Evolutionary conservation across 2,113 vertebrate genomes (phyloP).

Genomic region (Promerops cafer): DNA sequence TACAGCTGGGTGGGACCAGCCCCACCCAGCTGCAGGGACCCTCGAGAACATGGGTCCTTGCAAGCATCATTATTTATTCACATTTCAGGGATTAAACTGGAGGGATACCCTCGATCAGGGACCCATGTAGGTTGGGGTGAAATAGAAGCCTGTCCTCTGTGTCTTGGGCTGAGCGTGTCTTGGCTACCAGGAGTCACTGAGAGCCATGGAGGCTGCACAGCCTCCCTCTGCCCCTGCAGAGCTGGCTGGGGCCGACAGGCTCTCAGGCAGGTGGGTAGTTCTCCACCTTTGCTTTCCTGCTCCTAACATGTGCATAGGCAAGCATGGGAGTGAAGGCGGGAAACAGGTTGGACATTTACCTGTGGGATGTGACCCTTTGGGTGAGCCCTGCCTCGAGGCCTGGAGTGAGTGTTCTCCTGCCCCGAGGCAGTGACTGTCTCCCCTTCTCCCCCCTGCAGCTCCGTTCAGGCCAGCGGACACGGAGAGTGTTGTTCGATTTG

Average conservation of each 20-base stretch:
- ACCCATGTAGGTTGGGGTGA: not conserved
- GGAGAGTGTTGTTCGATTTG: constrained; percentile 83
- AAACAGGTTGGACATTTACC: not conserved
- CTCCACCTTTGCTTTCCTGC: not conserved
- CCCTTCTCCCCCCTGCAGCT: constrained; percentile 69
- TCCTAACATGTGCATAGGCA: not conserved
- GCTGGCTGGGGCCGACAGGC: not conserved
- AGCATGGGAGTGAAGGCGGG: not conserved
- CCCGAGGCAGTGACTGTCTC: not conserved
- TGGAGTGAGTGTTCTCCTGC: not conserved
- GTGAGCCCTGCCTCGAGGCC: not conserved
- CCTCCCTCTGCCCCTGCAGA: not conserved
- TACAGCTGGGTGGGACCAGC: not conserved
- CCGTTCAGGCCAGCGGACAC: constrained; percentile 90
- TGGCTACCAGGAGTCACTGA: not conserved
- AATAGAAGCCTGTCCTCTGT: not conserved
- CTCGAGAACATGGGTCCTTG: not conserved
- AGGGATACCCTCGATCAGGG: not conserved
- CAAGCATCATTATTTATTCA: not conserved
- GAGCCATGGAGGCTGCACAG: not conserved
- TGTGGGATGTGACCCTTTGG: not conserved
- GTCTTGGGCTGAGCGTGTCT: not conserved
- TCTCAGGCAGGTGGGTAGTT: not conserved
- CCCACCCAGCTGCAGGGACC: not conserved
- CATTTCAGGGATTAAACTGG: not conserved